Conservation (phyloP, 1,140 invertebrate genomes). For the Ephestia elutella region DNA sequence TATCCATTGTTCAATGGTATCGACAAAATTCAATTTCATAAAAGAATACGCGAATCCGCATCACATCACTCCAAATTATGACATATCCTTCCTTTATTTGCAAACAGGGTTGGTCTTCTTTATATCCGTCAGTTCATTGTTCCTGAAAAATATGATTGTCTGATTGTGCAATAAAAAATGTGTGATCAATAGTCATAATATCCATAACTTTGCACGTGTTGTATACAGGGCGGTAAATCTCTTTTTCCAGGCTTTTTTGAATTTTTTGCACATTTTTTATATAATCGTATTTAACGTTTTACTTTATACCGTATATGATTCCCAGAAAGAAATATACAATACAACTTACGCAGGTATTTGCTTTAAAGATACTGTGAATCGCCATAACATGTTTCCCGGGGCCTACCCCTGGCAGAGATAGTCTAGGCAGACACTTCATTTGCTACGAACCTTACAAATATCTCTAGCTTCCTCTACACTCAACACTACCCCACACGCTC, state of each 20-base stretch:
- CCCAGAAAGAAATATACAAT: too few relatives aligned
- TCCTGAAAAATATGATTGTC: background rate
- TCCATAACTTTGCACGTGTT: constrained; percentile 1
- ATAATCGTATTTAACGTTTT: too few relatives aligned
- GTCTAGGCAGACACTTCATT: too few relatives aligned
- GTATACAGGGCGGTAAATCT: background rate
- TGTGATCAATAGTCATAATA: background rate
- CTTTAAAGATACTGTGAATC: too few relatives aligned
- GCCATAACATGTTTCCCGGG: too few relatives aligned
- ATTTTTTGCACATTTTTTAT: background rate
- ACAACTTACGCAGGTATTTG: too few relatives aligned
- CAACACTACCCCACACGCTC: too few relatives aligned
- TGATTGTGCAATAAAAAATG: background rate
- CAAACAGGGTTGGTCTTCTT: background rate
- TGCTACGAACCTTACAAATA: too few relatives aligned
- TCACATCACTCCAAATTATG: background rate
- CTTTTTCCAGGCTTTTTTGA: too few relatives aligned
- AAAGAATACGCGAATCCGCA: background rate
- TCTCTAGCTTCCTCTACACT: too few relatives aligned
- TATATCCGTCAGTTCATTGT: background rate
- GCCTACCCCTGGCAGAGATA: too few relatives aligned
- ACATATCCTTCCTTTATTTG: background rate
- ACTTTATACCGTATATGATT: too few relatives aligned
- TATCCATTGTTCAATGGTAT: constrained; percentile 23
- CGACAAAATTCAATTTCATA: constrained; percentile 10